Percentiles rank a stretch among this genome's conserved stretches.
These are phyloP conservation scores for Tubulanus polymorphus DNA, from an alignment of 2,888 invertebrate species.

Conservation along the genomic window DNA sequence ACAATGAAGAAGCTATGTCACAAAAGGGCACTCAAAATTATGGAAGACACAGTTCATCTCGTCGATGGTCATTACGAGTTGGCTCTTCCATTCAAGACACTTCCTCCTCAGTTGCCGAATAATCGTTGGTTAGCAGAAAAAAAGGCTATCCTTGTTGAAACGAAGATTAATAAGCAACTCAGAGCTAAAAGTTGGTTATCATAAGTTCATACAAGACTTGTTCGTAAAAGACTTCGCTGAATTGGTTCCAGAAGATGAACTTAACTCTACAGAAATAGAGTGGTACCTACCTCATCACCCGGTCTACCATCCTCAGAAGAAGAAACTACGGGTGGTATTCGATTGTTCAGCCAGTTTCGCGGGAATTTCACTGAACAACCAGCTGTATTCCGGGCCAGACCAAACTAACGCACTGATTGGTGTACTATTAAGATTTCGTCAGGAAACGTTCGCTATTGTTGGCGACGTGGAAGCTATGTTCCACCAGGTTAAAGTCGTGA, in stretches of 20 bases:
- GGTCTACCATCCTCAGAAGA: neutral
- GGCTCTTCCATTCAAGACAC: conserved; percentile 3
- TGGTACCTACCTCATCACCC: conserved; percentile 6
- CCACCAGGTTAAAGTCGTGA: conserved; percentile 1
- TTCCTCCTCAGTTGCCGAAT: neutral
- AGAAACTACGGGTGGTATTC: conserved; percentile 4
- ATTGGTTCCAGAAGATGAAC: neutral
- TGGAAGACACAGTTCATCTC: neutral
- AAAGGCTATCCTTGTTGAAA: neutral
- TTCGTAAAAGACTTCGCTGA: neutral
- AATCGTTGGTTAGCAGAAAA: neutral
- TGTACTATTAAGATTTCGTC: conserved; percentile 2
- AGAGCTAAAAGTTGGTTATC: neutral
- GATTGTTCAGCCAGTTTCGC: conserved; percentile 2
- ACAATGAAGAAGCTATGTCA: conserved; percentile 4
- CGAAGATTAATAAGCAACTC: neutral
- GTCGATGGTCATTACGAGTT: conserved; percentile 5
- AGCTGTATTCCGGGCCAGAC: neutral
- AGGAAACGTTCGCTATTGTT: neutral
- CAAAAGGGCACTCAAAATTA: neutral
- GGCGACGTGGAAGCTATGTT: conserved; percentile 3
- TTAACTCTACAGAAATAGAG: neutral
- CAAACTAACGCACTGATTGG: neutral
- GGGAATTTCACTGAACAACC: neutral
- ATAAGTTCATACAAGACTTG: neutral